Conservation (phyloP, 23 tunicate genomes). For the Styela plicata region DNA sequence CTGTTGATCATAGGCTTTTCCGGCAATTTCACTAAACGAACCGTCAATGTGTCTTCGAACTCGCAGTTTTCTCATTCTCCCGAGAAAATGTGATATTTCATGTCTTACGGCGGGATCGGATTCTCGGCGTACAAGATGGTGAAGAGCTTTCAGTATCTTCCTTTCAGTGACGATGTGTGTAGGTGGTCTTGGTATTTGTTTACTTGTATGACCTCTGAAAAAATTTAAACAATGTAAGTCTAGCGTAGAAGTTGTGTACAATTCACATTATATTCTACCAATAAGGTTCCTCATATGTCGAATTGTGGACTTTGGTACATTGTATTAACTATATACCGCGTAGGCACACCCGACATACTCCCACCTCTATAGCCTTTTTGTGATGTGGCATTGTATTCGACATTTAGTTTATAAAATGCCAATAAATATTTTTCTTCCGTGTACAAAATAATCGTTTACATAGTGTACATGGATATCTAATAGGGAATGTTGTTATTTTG, state of each 20-base stretch:
- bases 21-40: neutral
- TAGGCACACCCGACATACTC: no score
- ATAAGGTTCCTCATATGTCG: neutral
- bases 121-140: neutral
- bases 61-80: neutral
- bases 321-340: no score
- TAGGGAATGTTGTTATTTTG: no score
- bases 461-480: no score
- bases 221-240: neutral
- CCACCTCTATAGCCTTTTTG: no score
- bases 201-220: neutral
- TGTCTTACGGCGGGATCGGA: neutral
- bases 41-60: neutral
- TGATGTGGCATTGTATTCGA: no score
- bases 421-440: no score
- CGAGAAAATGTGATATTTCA: neutral
- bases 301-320: neutral
- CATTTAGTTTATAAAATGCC: no score
- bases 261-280: neutral
- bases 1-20: neutral
- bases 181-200: neutral
- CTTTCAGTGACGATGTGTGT: neutral
- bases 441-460: no score
- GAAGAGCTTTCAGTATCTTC: neutral
- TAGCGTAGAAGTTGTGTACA: neutral